Conservation (phyloP, 2,797 vertebrate species). For the Crocidura indochinensis region DNA sequence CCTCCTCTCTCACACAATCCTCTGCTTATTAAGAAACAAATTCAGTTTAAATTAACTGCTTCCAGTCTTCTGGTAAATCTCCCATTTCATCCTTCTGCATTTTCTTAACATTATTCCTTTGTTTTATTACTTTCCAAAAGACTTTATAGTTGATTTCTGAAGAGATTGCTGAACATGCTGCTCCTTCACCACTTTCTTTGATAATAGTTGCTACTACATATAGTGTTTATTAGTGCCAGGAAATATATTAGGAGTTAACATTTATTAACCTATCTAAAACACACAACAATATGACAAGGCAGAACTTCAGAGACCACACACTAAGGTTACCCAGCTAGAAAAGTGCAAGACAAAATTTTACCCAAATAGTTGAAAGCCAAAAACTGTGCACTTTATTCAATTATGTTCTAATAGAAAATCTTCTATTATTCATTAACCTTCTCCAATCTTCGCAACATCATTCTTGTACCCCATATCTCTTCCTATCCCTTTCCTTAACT, state of each 20-base stretch:
- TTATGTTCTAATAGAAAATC: background rate
- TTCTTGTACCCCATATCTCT: background rate
- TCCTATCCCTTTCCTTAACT: slow-evolving; percentile 10
- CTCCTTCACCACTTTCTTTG: slow-evolving; percentile 62
- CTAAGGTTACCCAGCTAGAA: slow-evolving; percentile 37
- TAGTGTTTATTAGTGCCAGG: slow-evolving; percentile 66
- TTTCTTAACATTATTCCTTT: slow-evolving; percentile 54
- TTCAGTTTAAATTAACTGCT: no score
- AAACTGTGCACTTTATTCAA: slow-evolving; percentile 4
- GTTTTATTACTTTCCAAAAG: slow-evolving; percentile 68
- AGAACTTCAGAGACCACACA: slow-evolving; percentile 47
- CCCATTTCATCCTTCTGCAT: slow-evolving; percentile 35
- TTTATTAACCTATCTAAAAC: slow-evolving; percentile 73
- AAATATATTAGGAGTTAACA: slow-evolving; percentile 56
- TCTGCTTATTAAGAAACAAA: no score
- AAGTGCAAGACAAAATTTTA: slow-evolving; percentile 11
- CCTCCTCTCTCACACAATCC: slow-evolving; percentile 58
- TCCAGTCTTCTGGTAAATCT: slow-evolving; percentile 25
- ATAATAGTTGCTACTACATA: slow-evolving; percentile 70
- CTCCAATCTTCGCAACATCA: slow-evolving; percentile 1
- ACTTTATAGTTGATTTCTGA: slow-evolving; percentile 57
- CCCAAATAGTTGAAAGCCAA: slow-evolving; percentile 7
- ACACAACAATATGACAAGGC: slow-evolving; percentile 63
- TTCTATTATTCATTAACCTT: slow-evolving; percentile 48
- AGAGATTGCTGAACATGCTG: slow-evolving; percentile 51